A percentile compares a stretch with the other conserved stretches of the same genome.
Evolutionary conservation across 2,113 vertebrate species (phyloP).

Genomic region (Seriola dumerili): DNA sequence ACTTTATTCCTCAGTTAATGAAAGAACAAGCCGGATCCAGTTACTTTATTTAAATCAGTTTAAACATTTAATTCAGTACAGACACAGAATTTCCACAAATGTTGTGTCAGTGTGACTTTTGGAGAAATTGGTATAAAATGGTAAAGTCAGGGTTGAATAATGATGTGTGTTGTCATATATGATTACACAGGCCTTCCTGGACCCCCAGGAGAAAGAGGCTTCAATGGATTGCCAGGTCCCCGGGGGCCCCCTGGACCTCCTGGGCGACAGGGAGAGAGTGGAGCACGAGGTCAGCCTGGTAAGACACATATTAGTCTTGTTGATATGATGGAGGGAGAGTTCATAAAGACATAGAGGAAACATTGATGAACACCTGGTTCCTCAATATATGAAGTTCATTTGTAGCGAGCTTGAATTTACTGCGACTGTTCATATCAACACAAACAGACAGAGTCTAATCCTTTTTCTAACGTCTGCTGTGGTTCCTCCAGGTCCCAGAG

Average conservation of each 20-base stretch:
- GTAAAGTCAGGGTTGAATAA: not conserved
- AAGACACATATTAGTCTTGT: not conserved
- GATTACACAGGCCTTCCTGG: slow-evolving; percentile 81
- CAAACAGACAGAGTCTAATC: too few relatives aligned
- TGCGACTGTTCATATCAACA: not conserved
- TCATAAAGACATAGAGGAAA: too few relatives aligned
- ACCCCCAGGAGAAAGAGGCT: slow-evolving; percentile 85
- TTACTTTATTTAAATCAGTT: too few relatives aligned
- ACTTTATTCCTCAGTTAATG: too few relatives aligned
- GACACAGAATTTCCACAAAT: too few relatives aligned
- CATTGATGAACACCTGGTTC: not conserved
- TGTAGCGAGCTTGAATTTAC: too few relatives aligned
- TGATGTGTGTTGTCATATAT: not conserved
- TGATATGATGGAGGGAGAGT: not conserved
- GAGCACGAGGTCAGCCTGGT: slow-evolving; percentile 87
- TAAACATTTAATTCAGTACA: too few relatives aligned
- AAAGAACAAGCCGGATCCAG: too few relatives aligned
- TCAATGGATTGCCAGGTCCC: slow-evolving; percentile 82
- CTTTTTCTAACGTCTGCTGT: not conserved
- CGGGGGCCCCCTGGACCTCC: slow-evolving; percentile 83
- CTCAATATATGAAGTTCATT: not conserved
- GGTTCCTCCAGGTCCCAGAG: slow-evolving; percentile 85
- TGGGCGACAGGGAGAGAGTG: slow-evolving; percentile 83
- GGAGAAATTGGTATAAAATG: not conserved
- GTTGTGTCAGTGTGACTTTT: too few relatives aligned